Percentiles rank a stretch among this genome's conserved stretches.
Evolutionary conservation across 2,888 invertebrate genomes (phyloP).

Genomic region (Phrixothrix hirtus): DNA sequence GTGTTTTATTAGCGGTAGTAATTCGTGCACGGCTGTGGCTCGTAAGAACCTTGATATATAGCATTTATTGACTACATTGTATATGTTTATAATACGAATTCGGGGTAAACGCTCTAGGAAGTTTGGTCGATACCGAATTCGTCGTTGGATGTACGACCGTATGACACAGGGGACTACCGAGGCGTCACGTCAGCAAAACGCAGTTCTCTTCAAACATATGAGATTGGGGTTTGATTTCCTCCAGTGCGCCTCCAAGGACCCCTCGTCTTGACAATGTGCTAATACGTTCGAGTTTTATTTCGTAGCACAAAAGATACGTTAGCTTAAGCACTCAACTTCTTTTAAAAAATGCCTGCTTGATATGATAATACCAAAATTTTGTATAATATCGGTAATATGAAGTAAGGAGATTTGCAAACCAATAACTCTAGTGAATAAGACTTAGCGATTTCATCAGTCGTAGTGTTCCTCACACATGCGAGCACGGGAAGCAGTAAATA

Average conservation of each 20-base stretch:
- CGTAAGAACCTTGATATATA: slow-evolving; percentile 51
- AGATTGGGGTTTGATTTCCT: slow-evolving; percentile 15
- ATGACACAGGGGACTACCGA: slow-evolving; percentile 21
- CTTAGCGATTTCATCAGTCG: slow-evolving; percentile 34
- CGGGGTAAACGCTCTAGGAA: slow-evolving; percentile 17
- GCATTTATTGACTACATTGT: slow-evolving; percentile 52
- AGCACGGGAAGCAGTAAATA: slow-evolving; percentile 33
- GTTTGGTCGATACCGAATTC: slow-evolving; percentile 41
- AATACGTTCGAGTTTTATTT: slow-evolving; percentile 21
- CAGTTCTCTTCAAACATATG: slow-evolving; percentile 11
- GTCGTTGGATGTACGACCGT: slow-evolving; percentile 31
- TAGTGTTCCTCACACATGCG: slow-evolving; percentile 33
- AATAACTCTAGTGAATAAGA: slow-evolving; percentile 34
- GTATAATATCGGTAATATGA: slow-evolving; percentile 26
- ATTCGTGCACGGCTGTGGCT: slow-evolving; percentile 49
- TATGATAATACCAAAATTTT: slow-evolving; percentile 29
- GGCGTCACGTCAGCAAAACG: slow-evolving; percentile 29
- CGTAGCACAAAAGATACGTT: slow-evolving; percentile 18
- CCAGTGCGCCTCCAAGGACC: slow-evolving; percentile 4
- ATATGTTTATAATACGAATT: slow-evolving; percentile 41
- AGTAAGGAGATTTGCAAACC: slow-evolving; percentile 33
- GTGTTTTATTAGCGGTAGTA: slow-evolving; percentile 51
- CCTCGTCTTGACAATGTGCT: slow-evolving; percentile 10
- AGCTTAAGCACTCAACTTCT: slow-evolving; percentile 8
- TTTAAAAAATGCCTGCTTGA: slow-evolving; percentile 23